Evolutionary conservation across 2,888 invertebrate genomes (phyloP).

Genomic region (Drosophila lacicola): DNA sequence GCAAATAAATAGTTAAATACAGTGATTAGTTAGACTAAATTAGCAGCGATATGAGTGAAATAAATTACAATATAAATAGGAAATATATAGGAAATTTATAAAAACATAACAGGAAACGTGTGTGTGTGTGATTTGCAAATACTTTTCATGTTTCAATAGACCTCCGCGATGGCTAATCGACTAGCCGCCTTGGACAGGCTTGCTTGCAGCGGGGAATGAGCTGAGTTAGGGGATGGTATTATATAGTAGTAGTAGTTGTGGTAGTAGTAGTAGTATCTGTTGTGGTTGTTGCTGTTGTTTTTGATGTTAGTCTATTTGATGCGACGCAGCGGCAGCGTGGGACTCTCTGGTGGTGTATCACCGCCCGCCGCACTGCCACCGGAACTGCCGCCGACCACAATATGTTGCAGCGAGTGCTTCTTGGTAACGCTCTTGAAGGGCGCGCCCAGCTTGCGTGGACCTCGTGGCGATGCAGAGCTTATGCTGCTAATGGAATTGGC

Average conservation of each 20-base stretch:
- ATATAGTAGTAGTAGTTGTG: conserved; percentile 9
- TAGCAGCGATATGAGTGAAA: conserved; percentile 53
- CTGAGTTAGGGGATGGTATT: conserved; percentile 47
- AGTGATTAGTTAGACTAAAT: conserved; percentile 63
- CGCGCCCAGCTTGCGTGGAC: conserved; percentile 79
- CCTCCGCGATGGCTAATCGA: conserved; percentile 47
- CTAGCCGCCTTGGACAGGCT: conserved; percentile 35
- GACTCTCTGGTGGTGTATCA: conserved; percentile 81
- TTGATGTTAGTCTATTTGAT: conserved; percentile 77
- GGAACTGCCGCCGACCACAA: conserved; percentile 62
- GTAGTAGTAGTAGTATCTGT: not conserved
- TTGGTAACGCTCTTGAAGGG: conserved; percentile 83
- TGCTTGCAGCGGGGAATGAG: conserved; percentile 61
- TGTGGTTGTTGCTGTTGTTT: not conserved
- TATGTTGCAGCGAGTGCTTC: conserved; percentile 77
- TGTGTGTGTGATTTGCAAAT: conserved; percentile 49
- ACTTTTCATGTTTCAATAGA: conserved; percentile 68
- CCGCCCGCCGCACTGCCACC: conserved; percentile 44
- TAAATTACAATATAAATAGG: conserved; percentile 62
- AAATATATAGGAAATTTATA: conserved; percentile 9
- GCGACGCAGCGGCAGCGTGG: conserved; percentile 84
- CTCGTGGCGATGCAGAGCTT: conserved; percentile 82
- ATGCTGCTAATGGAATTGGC: conserved; percentile 60
- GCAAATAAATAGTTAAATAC: conserved; percentile 73
- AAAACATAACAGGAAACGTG: conserved; percentile 67